Evolutionary conservation across 1,140 invertebrate genomes (phyloP).

Genomic region (Zaprionus lachaisei): DNA sequence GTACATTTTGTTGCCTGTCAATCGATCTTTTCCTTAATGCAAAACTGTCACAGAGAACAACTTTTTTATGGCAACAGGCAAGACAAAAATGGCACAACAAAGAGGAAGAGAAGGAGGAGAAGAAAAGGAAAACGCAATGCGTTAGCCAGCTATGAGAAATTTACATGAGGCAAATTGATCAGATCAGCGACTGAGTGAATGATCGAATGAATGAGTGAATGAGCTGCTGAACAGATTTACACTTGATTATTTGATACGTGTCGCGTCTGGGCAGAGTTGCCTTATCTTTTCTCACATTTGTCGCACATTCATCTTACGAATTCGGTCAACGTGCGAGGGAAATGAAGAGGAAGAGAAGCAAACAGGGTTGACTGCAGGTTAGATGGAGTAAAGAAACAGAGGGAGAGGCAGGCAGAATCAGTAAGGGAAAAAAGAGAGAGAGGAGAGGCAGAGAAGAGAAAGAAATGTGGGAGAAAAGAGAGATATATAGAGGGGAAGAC

Average conservation of each 20-base stretch:
- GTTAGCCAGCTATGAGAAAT: slow-evolving; percentile 51
- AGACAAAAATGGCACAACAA: slow-evolving; percentile 27
- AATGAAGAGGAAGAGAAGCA: slow-evolving; percentile 38
- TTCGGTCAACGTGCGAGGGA: slow-evolving; percentile 70
- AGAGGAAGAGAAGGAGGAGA: background rate
- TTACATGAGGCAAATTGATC: slow-evolving; percentile 54
- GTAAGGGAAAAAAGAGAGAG: too few relatives aligned
- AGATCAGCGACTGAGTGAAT: slow-evolving; percentile 8
- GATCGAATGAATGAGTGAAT: slow-evolving; percentile 4
- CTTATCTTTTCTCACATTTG: slow-evolving; percentile 60
- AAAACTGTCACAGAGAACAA: slow-evolving; percentile 42
- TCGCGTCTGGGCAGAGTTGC: slow-evolving; percentile 27
- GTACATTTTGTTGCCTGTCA: slow-evolving; percentile 62
- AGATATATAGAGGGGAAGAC: background rate
- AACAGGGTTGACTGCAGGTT: background rate
- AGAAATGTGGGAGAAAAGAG: background rate
- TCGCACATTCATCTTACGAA: slow-evolving; percentile 77
- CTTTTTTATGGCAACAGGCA: slow-evolving; percentile 10
- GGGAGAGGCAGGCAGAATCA: slow-evolving; percentile 5
- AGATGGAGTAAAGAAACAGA: background rate
- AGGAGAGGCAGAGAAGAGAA: background rate
- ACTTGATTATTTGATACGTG: slow-evolving; percentile 48
- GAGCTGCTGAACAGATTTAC: slow-evolving; percentile 27
- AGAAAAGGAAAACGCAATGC: slow-evolving; percentile 17
- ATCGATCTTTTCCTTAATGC: slow-evolving; percentile 58